Evolutionary conservation across 2,888 invertebrate genomes (phyloP).

Genomic region (Pegoplata infirma): DNA sequence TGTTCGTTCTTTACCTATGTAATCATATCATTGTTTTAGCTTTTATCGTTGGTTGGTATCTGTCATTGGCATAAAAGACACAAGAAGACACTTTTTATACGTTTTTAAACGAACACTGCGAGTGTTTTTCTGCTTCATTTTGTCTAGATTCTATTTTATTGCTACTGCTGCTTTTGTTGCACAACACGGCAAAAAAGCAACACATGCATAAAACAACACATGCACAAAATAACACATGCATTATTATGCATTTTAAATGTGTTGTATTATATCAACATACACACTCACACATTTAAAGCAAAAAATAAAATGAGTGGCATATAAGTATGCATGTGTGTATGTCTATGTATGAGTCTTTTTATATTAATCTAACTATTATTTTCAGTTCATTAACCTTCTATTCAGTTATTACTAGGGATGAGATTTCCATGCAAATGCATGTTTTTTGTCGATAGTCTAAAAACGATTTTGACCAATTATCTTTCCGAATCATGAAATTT

Average conservation of each 20-base stretch:
- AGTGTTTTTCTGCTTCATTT: constrained; percentile 38
- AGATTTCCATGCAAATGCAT: too few species aligned
- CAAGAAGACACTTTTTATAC: constrained; percentile 37
- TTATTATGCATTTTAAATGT: not conserved
- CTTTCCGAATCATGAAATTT: too few species aligned
- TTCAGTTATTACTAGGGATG: too few species aligned
- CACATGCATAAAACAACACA: too few species aligned
- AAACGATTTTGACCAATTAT: too few species aligned
- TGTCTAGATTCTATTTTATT: constrained; percentile 9
- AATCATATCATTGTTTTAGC: constrained; percentile 34
- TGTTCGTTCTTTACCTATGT: not conserved
- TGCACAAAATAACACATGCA: too few species aligned
- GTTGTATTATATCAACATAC: not conserved
- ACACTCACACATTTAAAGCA: too few species aligned
- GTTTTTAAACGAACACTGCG: too few species aligned
- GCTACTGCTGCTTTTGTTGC: not conserved
- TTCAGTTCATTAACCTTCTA: constrained; percentile 60
- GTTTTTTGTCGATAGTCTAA: too few species aligned
- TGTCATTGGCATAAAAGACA: constrained; percentile 25
- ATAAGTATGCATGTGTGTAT: not conserved
- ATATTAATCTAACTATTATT: constrained; percentile 53
- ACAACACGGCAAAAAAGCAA: not conserved
- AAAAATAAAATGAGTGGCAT: too few species aligned
- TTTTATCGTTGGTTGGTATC: not conserved
- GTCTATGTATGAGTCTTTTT: not conserved